Evolutionary conservation across 2,797 vertebrate species (phyloP).

Genomic region (Hoplostethus mediterraneus): DNA sequence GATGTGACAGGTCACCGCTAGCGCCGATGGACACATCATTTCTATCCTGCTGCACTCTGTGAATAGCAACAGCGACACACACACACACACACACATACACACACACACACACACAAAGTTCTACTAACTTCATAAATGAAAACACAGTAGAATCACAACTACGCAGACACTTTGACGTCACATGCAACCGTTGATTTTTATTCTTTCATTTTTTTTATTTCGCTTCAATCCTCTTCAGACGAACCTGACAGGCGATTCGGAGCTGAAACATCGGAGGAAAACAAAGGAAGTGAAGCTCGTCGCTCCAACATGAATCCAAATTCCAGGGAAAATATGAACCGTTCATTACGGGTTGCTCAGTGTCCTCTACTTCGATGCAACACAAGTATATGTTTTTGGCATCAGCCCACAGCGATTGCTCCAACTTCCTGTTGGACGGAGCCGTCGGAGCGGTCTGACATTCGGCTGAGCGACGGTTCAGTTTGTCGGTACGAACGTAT

Average conservation of each 20-base stretch:
- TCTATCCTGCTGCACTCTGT: slow-evolving; percentile 45
- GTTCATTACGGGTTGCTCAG: background rate
- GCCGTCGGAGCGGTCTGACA: background rate
- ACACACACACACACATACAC: slow-evolving; percentile 14
- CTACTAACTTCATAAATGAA: too few species aligned
- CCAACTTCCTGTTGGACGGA: background rate
- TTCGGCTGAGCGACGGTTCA: background rate
- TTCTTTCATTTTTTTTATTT: background rate
- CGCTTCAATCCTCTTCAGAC: background rate
- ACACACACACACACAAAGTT: background rate
- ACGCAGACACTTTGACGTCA: background rate
- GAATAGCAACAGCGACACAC: slow-evolving; percentile 34
- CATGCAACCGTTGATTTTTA: background rate
- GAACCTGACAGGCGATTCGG: too few species aligned
- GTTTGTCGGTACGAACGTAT: background rate
- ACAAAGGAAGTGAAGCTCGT: background rate
- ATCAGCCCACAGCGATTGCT: background rate
- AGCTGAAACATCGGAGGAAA: background rate
- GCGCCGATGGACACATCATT: slow-evolving; percentile 51
- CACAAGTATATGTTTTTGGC: background rate
- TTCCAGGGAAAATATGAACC: slow-evolving; percentile 6
- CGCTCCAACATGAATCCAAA: slow-evolving; percentile 13
- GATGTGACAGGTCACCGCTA: slow-evolving; percentile 52
- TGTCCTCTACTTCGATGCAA: background rate
- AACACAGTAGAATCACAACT: too few species aligned